Base-by-base conservation (phyloP, 2,888 invertebrate species). In the Drosophila rubida region DNA sequence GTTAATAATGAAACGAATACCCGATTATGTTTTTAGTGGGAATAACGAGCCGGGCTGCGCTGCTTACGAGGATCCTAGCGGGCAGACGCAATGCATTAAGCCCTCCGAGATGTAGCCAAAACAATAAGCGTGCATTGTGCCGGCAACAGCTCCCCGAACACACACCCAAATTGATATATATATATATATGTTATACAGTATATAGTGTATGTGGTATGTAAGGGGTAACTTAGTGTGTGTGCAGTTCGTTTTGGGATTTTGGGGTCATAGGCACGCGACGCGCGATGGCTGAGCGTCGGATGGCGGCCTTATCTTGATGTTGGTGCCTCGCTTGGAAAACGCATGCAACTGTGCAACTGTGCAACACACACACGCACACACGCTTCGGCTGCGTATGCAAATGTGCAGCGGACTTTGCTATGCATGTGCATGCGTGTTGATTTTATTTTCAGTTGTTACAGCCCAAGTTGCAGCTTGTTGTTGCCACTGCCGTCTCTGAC, bases 101-200 rank as follows among this genome's bases (percentile, higher is more conserved):
- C 65, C 61, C 66, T 37, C 25, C 16, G 61, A 50, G 62, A 51
- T 49, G 62, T 63, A 66, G 74, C 67, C 66, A 68, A 69, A 83
- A 83, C 87, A 83, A 83, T 83, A 84, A 87, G 75, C 81, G 50
- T 54, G 66, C 82, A 87, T 83, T 83, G 82, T 83, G 80, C 87
- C 70, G 49, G 59, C 78, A 67, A 51, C 74, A 62, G 62, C 63
- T 75, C 67, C 60, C 79, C 61, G 45, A 62, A 59, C 16, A 49
- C 30, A 23, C 27, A 51, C 9, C 13, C 49, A 23, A 27, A 69
- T 46, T 42, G 48, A 30, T 48, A 2, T 16, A 45, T 50, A 65
- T 67, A 25, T 46, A 50, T 49, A 13, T 66, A 48, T 48, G 42
- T 54, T 37, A 25, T 42, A 46, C 13, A 41, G n/a, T 46, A 27